These are phyloP conservation scores for Rhorus exstirpatorius DNA, from an alignment of 2,888 invertebrate genomes.

Conservation along the genomic window DNA sequence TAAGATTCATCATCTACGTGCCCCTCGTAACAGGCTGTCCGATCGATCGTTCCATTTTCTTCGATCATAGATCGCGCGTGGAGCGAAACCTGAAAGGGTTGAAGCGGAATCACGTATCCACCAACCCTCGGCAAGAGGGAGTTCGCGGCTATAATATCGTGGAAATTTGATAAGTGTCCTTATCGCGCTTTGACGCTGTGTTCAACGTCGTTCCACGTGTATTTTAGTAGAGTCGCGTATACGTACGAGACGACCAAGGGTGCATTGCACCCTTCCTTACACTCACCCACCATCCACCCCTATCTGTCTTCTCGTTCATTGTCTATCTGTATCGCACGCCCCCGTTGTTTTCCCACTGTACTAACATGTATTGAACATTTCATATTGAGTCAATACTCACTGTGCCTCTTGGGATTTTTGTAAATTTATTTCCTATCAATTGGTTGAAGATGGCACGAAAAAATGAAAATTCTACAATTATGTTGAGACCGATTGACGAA, in stretches of 20 bases:
- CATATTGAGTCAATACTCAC: too few relatives aligned
- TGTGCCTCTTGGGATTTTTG: too few relatives aligned
- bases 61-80: constrained; percentile 17
- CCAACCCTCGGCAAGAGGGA: constrained; percentile 16
- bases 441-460: too few relatives aligned
- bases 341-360: constrained; percentile 36
- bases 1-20: constrained; percentile 26
- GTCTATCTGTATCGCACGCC: background rate
- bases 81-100: constrained; percentile 16
- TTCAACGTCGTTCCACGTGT: constrained; percentile 14
- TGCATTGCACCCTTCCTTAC: constrained; percentile 32
- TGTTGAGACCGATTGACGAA: too few relatives aligned
- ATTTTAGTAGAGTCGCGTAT: constrained; percentile 19
- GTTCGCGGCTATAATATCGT: constrained; percentile 31
- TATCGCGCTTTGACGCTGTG: constrained; percentile 21
- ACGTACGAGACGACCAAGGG: background rate
- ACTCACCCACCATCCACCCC: background rate
- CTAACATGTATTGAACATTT: background rate
- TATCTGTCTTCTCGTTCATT: constrained; percentile 40
- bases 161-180: constrained; percentile 52
- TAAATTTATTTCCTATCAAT: too few relatives aligned
- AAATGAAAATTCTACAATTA: too few relatives aligned
- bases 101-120: constrained; percentile 14
- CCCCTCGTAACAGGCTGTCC: constrained; percentile 1
- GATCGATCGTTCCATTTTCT: constrained; percentile 39